phyloP scores from a whole-genome alignment of 2,113 vertebrate genomes.

The Lepus europaeus region DNA sequence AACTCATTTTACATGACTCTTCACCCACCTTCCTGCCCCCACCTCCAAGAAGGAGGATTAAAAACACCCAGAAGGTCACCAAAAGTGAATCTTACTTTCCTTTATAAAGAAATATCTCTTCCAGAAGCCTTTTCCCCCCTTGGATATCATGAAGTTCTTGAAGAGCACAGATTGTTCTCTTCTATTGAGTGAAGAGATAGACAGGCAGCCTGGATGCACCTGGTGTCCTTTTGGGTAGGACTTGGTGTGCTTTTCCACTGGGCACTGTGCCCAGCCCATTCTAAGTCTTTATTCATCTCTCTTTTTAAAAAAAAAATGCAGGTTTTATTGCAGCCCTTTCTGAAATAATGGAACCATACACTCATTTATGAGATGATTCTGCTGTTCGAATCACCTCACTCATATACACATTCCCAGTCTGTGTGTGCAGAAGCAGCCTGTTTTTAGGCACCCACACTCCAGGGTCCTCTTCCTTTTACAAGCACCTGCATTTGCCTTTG shows the following conservation, averaged over 20 bases:
- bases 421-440: not conserved
- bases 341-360: not conserved
- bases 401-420: not conserved
- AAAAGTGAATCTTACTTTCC: not conserved
- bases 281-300: constrained; percentile 12
- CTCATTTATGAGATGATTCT: not conserved
- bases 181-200: not conserved
- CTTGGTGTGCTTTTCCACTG: not conserved
- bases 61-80: not conserved
- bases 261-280: not conserved
- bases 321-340: constrained; percentile 39
- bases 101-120: not conserved
- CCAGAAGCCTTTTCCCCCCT: not conserved
- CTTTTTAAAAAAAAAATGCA: not conserved
- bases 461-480: not conserved
- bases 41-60: not conserved
- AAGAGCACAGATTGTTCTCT: not conserved
- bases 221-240: not conserved
- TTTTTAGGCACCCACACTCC: not conserved
- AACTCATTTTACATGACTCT: not conserved
- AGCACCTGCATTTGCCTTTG: not conserved
- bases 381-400: not conserved
- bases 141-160: not conserved
- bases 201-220: accelerated
- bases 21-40: accelerated